Conservation (phyloP, 2,888 invertebrate species). For the Coelinius sp. region DNA sequence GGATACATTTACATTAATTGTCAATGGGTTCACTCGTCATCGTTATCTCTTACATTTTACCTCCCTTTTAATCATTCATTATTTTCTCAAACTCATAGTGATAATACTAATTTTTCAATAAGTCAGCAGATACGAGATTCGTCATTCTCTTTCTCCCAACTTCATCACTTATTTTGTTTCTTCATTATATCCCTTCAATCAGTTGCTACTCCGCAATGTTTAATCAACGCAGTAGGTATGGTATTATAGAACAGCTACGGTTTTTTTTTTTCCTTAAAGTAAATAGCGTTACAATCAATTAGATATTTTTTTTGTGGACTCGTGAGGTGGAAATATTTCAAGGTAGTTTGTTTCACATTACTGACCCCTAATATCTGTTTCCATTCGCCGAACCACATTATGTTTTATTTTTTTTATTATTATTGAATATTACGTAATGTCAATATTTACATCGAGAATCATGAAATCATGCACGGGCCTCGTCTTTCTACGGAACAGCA, state of each 20-base stretch:
- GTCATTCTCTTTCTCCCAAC: slow-evolving; percentile 30
- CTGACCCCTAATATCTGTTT: slow-evolving; percentile 25
- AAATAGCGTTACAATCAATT: slow-evolving; percentile 68
- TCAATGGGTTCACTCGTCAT: slow-evolving; percentile 67
- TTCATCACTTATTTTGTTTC: slow-evolving; percentile 33
- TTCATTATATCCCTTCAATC: slow-evolving; percentile 34
- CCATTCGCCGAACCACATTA: slow-evolving; percentile 34
- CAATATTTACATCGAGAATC: slow-evolving; percentile 70
- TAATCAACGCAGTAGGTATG: slow-evolving; percentile 62
- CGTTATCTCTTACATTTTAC: slow-evolving; percentile 40
- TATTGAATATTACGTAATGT: slow-evolving; percentile 61
- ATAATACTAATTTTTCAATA: slow-evolving; percentile 47
- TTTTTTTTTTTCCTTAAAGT: slow-evolving; percentile 61
- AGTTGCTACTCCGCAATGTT: slow-evolving; percentile 33
- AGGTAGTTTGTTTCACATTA: not conserved
- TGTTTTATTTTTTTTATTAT: slow-evolving; percentile 23
- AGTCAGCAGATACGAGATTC: slow-evolving; percentile 46
- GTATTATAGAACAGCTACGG: slow-evolving; percentile 69
- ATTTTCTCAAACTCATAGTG: slow-evolving; percentile 36
- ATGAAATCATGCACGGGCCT: slow-evolving; percentile 62
- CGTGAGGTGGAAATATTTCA: slow-evolving; percentile 6
- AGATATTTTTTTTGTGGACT: slow-evolving; percentile 49
- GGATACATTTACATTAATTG: slow-evolving; percentile 72
- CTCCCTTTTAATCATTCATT: slow-evolving; percentile 26
- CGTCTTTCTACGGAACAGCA: slow-evolving; percentile 55